Conservation (phyloP, 2,113 vertebrate species). For the Ophthalmolycus amberensis region DNA sequence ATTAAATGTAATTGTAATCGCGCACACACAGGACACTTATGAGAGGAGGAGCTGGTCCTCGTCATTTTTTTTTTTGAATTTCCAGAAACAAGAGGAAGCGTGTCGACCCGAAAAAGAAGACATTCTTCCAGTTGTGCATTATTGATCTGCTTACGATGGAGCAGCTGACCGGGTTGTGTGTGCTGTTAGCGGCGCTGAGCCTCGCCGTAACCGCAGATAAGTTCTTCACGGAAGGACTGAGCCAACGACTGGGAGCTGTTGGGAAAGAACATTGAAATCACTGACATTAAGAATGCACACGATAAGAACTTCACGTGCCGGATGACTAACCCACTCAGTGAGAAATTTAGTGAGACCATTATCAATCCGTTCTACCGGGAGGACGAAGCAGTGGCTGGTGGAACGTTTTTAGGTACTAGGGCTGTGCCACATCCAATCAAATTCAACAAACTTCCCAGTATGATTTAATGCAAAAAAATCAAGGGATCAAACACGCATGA, state of each 20-base stretch:
- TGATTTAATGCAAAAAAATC: too few species aligned
- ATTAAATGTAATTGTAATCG: too few species aligned
- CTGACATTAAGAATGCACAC: fast-evolving
- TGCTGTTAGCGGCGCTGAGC: neutral
- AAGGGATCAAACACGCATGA: too few species aligned
- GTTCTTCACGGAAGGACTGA: neutral
- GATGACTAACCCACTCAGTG: conserved; percentile 8
- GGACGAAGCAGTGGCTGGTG: too few species aligned
- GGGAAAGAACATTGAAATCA: fast-evolving
- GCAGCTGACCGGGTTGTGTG: fast-evolving
- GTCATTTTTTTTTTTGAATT: too few species aligned
- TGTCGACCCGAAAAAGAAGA: neutral
- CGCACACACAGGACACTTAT: too few species aligned
- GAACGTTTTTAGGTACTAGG: too few species aligned
- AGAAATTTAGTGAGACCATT: neutral
- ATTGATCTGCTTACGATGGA: neutral
- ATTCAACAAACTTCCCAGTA: too few species aligned
- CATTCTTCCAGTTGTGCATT: fast-evolving
- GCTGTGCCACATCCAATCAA: too few species aligned
- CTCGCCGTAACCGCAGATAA: fast-evolving
- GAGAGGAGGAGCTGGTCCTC: too few species aligned
- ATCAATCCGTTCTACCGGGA: neutral
- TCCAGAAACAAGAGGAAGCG: neutral
- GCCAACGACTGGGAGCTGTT: neutral
- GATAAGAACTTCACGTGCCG: neutral